Base-by-base conservation (phyloP, 2,888 invertebrate genomes). In the Spisula subtruncata region DNA sequence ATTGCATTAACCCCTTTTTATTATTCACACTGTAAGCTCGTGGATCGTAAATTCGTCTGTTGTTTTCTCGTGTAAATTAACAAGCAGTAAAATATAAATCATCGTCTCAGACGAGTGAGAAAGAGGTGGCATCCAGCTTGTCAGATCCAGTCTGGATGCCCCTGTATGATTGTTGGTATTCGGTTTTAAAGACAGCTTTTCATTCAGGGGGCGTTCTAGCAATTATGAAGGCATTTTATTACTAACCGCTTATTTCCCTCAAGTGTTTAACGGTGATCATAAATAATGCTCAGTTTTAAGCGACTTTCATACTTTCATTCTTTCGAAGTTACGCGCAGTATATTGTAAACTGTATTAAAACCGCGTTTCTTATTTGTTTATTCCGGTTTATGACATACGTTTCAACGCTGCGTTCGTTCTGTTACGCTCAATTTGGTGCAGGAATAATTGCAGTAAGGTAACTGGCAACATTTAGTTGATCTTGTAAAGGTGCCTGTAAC, bases 191-290 rank as follows among this genome's bases (percentile, higher is more conserved):
- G 87, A 83, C 86, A 83, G 81, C 48, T 16, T 91, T 91, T 91
- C 89, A 91, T 91, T 88, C 71, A 51, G 35, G 84, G 87, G 91
- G 91, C 91, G 91, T 89, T 79, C 85, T 82, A 83, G 88, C 88
- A 88, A 91, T 91, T 91, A 89, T 29, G 82, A 79, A 87, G 83
- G 89, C 83, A 91, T 91, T 91, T 91, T 91, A 91, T 86, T 88
- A 81, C 41, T 25, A 85, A 85, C 51, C 86, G 83, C 84, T 87
- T 88, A 86, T 88, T 89, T 91, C 84, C 85, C 86, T 75, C 82
- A 71, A 51, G 75, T 51, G 71, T 88, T 91, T 83, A 86, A 86
- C 66, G 46, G 51, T 85, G 46, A n/a, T 81, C 48, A 88, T 89
- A 91, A 91, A 89, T 85, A 84, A 89, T 89, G 85, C 14, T 66